Evolutionary conservation across 2,888 invertebrate species (phyloP).

Genomic region (Endomychus coccineus): DNA sequence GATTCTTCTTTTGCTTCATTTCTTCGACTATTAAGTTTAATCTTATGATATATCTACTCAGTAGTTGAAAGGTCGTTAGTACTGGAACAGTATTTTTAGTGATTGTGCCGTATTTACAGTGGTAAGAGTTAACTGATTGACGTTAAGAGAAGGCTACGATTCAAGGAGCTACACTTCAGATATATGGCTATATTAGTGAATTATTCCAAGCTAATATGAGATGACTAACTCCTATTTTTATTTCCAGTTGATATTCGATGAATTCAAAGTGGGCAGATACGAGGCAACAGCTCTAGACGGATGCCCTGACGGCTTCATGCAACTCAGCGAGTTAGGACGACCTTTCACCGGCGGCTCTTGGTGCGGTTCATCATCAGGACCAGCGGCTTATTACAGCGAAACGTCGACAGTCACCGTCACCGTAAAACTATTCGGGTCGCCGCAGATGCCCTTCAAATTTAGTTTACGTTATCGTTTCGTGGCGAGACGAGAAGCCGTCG

Average conservation of each 20-base stretch:
- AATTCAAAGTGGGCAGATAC: constrained; percentile 79
- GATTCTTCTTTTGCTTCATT: too few relatives aligned
- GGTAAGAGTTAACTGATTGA: too few relatives aligned
- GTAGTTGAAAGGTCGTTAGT: too few relatives aligned
- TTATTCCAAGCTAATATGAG: too few relatives aligned
- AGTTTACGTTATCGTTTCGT: constrained; percentile 75
- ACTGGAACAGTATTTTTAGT: too few relatives aligned
- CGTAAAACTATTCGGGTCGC: constrained; percentile 66
- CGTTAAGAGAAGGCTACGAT: too few relatives aligned
- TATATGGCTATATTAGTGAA: too few relatives aligned
- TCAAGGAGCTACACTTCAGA: too few relatives aligned
- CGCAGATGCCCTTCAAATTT: constrained; percentile 72
- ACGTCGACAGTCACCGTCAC: constrained; percentile 83
- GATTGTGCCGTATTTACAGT: too few relatives aligned
- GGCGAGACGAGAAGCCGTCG: constrained; percentile 69
- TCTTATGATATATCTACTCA: too few relatives aligned
- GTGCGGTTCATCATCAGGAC: constrained; percentile 77
- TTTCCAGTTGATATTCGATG: constrained; percentile 72
- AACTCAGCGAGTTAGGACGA: constrained; percentile 63
- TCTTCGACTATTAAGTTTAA: too few relatives aligned
- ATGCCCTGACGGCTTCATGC: constrained; percentile 84
- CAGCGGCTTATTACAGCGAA: constrained; percentile 82
- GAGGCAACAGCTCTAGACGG: constrained; percentile 66
- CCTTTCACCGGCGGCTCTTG: constrained; percentile 86
- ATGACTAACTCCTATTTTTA: constrained; percentile 20